Base-by-base conservation (phyloP, 2,113 vertebrate genomes). In the Phaetusa simplex region DNA sequence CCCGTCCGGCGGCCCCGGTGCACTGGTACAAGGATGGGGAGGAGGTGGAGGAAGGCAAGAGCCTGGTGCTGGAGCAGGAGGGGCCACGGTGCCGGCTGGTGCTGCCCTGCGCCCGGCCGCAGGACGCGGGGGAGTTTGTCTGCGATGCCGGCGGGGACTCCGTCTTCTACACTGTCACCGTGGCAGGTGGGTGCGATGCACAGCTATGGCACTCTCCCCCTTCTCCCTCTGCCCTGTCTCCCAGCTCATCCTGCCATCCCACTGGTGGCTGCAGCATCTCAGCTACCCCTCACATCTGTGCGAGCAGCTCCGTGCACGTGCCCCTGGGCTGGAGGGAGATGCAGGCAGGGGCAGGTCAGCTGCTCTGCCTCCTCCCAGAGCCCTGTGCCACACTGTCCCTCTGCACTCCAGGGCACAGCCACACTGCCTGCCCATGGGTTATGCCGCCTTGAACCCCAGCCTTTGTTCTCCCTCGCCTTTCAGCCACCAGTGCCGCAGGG, bases 21-120 rank as follows among this genome's bases (percentile, higher is more conserved):
- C 97, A 3, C 53, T 99, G 99, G 99, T 99, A 99, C 97, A 98
- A 99, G 82, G 99, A 99, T 0, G 99, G 99, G 40, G 98, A 99
- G 7, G 99, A 99, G 93, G 98, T 99, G 62, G 98, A 99, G 79
- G 98, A 95, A 61, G 97, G 95, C 0, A 89, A 98, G 59, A 97
- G 90, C 66, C 92, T 99, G 30, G 93, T 98, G 55, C 97, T 99
- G 3, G 98, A 99, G 92, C 97, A 97, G 8, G 98, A 99, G 13
- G 99, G 99, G 2, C 95, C 97, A 19, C 97, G 97, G 77, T 98
- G 97, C 94, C 97, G 98, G 71, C 98, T 99, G 65, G 97, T 99
- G 78, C 98, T 99, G 91, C 98, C 98, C 6, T 97, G 98, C 0
- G 98, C 99, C 18, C 98, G 86, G 24, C 97, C 98, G 12, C 97